phyloP scores from a whole-genome alignment of 2,888 invertebrate genomes.

The Cephus pygmeus region DNA sequence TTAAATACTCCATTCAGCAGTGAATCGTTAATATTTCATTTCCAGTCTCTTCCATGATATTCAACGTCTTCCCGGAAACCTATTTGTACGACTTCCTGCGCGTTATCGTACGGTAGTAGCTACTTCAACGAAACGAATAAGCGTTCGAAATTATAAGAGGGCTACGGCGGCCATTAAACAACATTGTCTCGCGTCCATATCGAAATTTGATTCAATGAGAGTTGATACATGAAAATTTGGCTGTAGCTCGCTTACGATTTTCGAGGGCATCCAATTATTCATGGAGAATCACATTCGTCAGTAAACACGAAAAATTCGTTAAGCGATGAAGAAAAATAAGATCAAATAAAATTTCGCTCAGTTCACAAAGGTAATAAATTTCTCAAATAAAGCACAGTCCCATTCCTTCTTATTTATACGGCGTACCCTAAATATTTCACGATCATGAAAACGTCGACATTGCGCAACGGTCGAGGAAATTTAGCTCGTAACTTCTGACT shows the following conservation, averaged over 20 bases:
- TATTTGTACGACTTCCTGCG: slow-evolving; percentile 4
- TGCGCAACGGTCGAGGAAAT: not conserved
- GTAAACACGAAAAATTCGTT: not conserved
- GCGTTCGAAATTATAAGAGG: not conserved
- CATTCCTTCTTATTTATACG: slow-evolving; percentile 15
- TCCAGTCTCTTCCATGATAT: slow-evolving; percentile 10
- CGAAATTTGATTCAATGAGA: not conserved
- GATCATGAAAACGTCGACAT: slow-evolving; percentile 14
- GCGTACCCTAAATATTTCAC: slow-evolving; percentile 28
- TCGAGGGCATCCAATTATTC: slow-evolving; percentile 21
- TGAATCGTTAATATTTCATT: slow-evolving; percentile 30
- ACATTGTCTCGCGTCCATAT: not conserved
- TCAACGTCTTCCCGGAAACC: slow-evolving; percentile 14
- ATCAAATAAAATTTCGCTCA: not conserved
- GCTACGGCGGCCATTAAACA: not conserved
- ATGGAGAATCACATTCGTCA: slow-evolving; percentile 16
- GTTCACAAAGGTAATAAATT: slow-evolving; percentile 26
- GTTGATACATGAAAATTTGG: not conserved
- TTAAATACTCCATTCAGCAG: slow-evolving; percentile 29
- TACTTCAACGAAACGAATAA: not conserved
- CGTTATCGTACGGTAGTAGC: not conserved
- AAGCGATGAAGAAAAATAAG: not conserved
- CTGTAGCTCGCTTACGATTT: not conserved
- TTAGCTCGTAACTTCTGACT: not conserved
- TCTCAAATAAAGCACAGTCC: slow-evolving; percentile 31